Evolutionary conservation across 1,140 invertebrate species (phyloP).

Genomic region (Microplitis mediator): DNA sequence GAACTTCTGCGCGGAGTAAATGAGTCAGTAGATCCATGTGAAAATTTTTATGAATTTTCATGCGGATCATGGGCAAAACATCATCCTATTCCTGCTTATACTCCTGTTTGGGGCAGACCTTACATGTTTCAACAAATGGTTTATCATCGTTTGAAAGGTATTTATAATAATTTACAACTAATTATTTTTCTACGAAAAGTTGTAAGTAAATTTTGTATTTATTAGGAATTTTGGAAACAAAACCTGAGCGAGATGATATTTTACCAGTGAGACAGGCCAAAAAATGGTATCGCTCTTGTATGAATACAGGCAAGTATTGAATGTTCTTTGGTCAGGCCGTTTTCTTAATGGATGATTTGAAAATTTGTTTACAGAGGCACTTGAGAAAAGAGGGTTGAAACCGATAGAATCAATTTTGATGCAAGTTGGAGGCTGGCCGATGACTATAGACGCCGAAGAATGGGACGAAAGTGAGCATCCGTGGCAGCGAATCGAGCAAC

Average conservation of each 20-base stretch:
- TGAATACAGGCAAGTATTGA: constrained; percentile 26
- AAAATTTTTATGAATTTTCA: constrained; percentile 89
- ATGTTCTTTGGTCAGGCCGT: not conserved
- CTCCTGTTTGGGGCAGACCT: not conserved
- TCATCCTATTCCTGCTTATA: constrained; percentile 76
- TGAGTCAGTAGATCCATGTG: constrained; percentile 76
- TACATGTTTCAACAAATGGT: not conserved
- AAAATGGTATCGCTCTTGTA: constrained; percentile 37
- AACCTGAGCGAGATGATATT: constrained; percentile 19
- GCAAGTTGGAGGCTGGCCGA: constrained; percentile 43
- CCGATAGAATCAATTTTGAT: constrained; percentile 32
- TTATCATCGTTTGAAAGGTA: not conserved
- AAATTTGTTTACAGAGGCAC: constrained; percentile 21
- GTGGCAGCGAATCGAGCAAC: constrained; percentile 43
- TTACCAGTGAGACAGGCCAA: constrained; percentile 35
- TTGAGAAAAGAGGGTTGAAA: constrained; percentile 27
- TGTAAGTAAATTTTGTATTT: too few relatives aligned
- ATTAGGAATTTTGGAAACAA: constrained; percentile 19
- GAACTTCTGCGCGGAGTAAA: constrained; percentile 65
- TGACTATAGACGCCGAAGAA: constrained; percentile 37
- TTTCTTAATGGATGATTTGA: too few relatives aligned
- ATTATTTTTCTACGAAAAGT: too few relatives aligned
- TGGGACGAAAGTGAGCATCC: constrained; percentile 34
- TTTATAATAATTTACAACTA: too few relatives aligned
- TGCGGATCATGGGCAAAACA: constrained; percentile 86